Evolutionary conservation across 2,797 vertebrate species (phyloP).

Genomic region (Poeciliopsis turneri): DNA sequence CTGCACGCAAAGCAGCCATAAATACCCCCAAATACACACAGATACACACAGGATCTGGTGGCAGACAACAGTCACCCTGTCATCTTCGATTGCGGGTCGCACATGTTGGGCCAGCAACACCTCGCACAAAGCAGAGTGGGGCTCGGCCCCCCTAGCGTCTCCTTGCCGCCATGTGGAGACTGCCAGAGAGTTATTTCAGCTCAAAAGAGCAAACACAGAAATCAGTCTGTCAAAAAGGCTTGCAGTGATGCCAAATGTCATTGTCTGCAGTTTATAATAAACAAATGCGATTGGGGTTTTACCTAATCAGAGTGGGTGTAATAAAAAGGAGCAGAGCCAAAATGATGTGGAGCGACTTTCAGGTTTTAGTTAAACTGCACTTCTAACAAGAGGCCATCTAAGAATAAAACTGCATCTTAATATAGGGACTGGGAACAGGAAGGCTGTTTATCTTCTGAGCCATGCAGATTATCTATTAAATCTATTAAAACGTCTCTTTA

Average conservation of each 20-base stretch:
- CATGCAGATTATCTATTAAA: background rate
- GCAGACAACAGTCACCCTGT: constrained; percentile 82
- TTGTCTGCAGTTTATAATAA: constrained; percentile 20
- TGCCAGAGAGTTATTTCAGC: constrained; percentile 79
- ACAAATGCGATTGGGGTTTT: constrained; percentile 13
- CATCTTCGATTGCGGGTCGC: constrained; percentile 77
- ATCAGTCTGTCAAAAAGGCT: constrained; percentile 58
- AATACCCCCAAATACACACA: constrained; percentile 39
- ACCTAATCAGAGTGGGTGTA: constrained; percentile 18
- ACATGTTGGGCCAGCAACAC: constrained; percentile 81
- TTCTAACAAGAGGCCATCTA: constrained; percentile 19
- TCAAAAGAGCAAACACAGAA: constrained; percentile 79
- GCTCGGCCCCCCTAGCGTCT: constrained; percentile 73
- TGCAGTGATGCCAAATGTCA: constrained; percentile 14
- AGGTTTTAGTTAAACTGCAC: background rate
- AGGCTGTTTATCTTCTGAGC: background rate
- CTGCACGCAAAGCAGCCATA: constrained; percentile 63
- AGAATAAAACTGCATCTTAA: constrained; percentile 29
- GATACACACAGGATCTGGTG: constrained; percentile 56
- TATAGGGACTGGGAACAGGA: background rate
- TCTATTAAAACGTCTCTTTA: background rate
- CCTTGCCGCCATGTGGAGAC: constrained; percentile 69
- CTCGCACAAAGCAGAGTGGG: constrained; percentile 70
- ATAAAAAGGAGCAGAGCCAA: constrained; percentile 14
- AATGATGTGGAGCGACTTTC: constrained; percentile 3